Base-by-base conservation (phyloP, 2,797 vertebrate genomes). In the Morelia viridis region DNA sequence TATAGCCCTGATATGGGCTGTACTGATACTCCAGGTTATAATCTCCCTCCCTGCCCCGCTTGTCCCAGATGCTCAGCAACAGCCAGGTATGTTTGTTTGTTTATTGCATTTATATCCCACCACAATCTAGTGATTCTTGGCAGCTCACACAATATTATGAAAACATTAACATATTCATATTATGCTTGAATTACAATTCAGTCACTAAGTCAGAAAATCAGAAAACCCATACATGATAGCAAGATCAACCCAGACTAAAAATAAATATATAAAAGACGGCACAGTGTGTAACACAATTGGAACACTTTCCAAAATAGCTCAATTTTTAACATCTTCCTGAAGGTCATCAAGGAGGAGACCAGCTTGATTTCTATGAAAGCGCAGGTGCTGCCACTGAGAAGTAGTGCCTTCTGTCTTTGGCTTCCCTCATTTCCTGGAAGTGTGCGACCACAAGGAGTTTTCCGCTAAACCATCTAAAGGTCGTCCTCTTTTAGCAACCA, bases 1-100 rank as follows among this genome's bases (percentile, higher is more conserved):
- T 99, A 99, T 94, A 99, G 99, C 96, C 98, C 99, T 0, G 99
- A 99, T 92, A 99, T 99, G 99, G 99, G 99, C 95, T 99, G 99
- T 93, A 99, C 98, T 0, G 99, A 99, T 80, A 94, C 7, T 50
- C 98, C 98, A 0, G 98, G 99, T 57, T 99, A 98, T 91, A 96
- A 99, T 96, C 86, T 97, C 56, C 99, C 99, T 0, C 97, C 96
- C 24, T 99, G 99, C 89, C 97, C 94, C 0, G 97, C 98, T 1
- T 99, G 99, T 96, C 96, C 97, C 0, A 91, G 2, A 87, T 95
- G 91, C 7, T 4, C 93, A 0, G 0, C 88, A 0, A 62, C 92
- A 0, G 3, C 76, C 85, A 97, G 98, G 99, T 99, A 97, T 0
- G 0, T 86, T 86, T 86, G 31, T 86, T 65, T 17, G 13, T 31